These are phyloP conservation scores for Ditylenchus dipsaci DNA, from an alignment of 1,140 invertebrate species.

Conservation along the genomic window DNA sequence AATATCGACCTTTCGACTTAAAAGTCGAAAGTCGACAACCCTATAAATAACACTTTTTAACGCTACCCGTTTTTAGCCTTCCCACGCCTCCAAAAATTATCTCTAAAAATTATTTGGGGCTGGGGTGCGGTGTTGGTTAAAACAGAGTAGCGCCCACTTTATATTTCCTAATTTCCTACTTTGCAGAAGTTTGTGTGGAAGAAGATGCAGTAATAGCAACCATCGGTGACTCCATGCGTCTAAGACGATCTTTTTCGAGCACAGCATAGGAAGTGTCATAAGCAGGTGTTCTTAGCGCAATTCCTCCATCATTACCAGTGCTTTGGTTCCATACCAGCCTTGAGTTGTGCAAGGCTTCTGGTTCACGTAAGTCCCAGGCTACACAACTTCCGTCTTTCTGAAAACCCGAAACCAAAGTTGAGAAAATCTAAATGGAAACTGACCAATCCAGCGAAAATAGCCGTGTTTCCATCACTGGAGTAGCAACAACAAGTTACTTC, in stretches of 20 bases:
- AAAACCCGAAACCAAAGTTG: slow-evolving; percentile 2
- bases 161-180: no score
- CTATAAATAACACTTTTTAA: no score
- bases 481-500: slow-evolving; percentile 15
- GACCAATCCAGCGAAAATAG: slow-evolving; percentile 8
- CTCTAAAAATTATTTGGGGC: no score
- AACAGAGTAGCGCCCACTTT: no score
- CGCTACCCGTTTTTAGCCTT: no score
- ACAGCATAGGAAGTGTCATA: background rate
- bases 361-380: slow-evolving; percentile 1
- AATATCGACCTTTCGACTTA: no score
- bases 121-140: no score
- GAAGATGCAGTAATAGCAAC: background rate
- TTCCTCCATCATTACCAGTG: background rate
- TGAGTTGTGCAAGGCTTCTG: background rate
- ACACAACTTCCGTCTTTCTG: slow-evolving; percentile 13
- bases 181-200: background rate
- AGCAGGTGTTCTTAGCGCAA: background rate
- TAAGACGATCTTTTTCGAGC: background rate
- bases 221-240: background rate
- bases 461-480: background rate
- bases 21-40: no score
- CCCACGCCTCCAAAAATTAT: no score
- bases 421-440: background rate
- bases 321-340: background rate